Conservation (phyloP, 2,113 vertebrate genomes). For the Ailurus styani region DNA sequence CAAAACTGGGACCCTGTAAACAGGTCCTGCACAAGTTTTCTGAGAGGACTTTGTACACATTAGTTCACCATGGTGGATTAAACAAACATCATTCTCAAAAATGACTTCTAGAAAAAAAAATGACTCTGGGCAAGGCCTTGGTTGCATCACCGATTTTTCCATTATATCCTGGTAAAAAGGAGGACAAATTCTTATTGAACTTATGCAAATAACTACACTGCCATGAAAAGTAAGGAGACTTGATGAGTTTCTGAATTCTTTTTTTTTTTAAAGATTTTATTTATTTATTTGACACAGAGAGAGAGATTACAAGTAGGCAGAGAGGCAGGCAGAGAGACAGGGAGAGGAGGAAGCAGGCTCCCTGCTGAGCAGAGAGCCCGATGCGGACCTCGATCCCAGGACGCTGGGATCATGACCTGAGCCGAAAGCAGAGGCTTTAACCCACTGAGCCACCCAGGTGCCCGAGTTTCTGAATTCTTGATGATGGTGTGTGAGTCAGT, state of each 20-base stretch:
- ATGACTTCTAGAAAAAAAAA: too few species aligned
- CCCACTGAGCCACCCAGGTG: too few species aligned
- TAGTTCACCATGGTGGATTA: neutral
- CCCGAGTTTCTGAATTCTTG: conserved; percentile 9
- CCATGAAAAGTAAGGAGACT: neutral
- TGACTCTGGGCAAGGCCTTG: neutral
- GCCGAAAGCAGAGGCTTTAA: too few species aligned
- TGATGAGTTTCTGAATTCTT: neutral
- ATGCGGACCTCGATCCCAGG: too few species aligned
- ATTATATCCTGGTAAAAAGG: neutral
- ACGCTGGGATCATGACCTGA: too few species aligned
- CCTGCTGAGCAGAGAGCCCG: too few species aligned
- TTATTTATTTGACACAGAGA: too few species aligned
- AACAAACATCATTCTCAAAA: neutral
- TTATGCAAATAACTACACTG: neutral
- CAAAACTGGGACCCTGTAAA: neutral
- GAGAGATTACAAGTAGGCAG: too few species aligned
- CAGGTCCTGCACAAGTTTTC: neutral
- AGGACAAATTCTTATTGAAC: neutral
- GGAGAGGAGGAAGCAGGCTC: too few species aligned
- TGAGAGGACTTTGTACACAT: neutral
- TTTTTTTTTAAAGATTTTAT: too few species aligned
- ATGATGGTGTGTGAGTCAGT: neutral
- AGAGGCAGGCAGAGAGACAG: too few species aligned
- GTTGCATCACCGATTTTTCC: neutral